phyloP scores from a whole-genome alignment of 2,113 vertebrate genomes.

The Vicugna pacos region DNA sequence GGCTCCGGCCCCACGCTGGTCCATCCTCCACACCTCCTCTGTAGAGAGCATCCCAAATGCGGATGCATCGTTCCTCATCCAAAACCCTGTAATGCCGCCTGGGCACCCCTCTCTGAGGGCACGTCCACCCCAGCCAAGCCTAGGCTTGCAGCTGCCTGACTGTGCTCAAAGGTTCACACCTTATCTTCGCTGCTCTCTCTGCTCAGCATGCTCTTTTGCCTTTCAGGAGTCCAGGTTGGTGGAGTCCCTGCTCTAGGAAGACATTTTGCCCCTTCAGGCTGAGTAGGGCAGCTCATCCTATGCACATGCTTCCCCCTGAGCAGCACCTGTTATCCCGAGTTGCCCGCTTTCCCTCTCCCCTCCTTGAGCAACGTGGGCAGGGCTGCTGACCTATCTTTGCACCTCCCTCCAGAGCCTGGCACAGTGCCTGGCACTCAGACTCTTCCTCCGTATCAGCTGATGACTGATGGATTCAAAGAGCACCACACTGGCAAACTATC shows the following conservation, averaged over 20 bases:
- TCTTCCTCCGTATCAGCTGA: not conserved
- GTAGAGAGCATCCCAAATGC: not conserved
- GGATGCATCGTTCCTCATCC: rapidly evolving
- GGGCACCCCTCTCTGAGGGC: not conserved
- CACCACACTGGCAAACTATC: not conserved
- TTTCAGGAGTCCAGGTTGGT: not conserved
- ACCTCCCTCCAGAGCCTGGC: not conserved
- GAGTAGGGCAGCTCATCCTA: not conserved
- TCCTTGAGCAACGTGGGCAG: rapidly evolving
- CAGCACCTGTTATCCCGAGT: rapidly evolving
- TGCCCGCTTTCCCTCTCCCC: not conserved
- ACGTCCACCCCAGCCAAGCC: not conserved
- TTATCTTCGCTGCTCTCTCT: not conserved
- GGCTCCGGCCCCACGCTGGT: not conserved
- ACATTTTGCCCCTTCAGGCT: not conserved
- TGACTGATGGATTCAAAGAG: not conserved
- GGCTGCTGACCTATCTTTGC: not conserved
- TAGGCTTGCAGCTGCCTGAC: not conserved
- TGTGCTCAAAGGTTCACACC: rapidly evolving
- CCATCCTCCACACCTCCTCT: rapidly evolving
- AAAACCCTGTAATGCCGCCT: not conserved
- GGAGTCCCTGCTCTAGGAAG: not conserved
- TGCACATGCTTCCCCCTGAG: rapidly evolving
- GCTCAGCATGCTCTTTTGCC: not conserved
- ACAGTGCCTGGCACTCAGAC: no score